Evolutionary conservation across 92 coral and sea anemone species (phyloP).

Genomic region (Phenganax marumi): DNA sequence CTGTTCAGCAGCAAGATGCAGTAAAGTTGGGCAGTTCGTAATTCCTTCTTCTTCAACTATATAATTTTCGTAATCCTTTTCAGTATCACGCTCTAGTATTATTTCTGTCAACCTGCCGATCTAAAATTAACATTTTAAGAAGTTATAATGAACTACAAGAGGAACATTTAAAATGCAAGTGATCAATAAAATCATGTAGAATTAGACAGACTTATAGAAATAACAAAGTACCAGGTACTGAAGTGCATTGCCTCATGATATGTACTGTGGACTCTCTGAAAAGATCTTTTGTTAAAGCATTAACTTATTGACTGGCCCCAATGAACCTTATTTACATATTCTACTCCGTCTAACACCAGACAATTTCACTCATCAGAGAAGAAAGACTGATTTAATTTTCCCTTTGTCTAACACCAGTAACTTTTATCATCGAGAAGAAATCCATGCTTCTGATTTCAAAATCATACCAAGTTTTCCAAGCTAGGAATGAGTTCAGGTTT

Average conservation of each 20-base stretch:
- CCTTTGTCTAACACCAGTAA: no score
- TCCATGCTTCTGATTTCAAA: not conserved
- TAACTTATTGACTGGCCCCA: no score
- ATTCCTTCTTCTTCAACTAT: conserved; percentile 71
- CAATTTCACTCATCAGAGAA: no score
- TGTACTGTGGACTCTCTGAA: no score
- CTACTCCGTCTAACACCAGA: no score
- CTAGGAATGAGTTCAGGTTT: conserved; percentile 82
- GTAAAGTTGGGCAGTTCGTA: conserved; percentile 63
- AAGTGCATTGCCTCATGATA: no score
- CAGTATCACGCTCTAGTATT: conserved; percentile 67
- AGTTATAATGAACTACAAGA: no score
- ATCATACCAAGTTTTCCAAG: conserved; percentile 76
- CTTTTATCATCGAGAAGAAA: not conserved
- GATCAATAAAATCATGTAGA: not conserved
- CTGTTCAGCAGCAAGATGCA: conserved; percentile 83
- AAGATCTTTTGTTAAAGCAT: no score
- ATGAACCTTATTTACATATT: no score
- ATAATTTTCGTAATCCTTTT: conserved; percentile 68
- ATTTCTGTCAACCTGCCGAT: conserved; percentile 85
- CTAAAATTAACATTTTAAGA: conserved; percentile 40
- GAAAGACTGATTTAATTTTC: no score
- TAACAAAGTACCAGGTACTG: no score
- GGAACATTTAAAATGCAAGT: not conserved
- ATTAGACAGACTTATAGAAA: no score